Conservation (phyloP, 2,797 vertebrate genomes). For the Hydrolagus colliei region DNA sequence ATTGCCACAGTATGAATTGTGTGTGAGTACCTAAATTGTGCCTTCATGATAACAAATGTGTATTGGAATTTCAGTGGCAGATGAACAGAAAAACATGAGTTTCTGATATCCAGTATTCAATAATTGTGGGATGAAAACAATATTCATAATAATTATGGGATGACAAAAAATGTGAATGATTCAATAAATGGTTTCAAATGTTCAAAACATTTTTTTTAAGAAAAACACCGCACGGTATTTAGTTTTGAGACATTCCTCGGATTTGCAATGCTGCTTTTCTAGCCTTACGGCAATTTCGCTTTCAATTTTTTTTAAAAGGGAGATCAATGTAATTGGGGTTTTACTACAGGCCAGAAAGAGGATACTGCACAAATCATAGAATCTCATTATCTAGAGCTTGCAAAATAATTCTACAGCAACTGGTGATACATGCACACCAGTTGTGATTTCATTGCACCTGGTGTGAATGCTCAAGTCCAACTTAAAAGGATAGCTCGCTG, state of each 20-base stretch:
- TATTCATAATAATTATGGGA: not conserved
- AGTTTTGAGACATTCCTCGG: not conserved
- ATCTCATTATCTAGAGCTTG: not conserved
- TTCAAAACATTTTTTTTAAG: not conserved
- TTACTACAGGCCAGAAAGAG: not conserved
- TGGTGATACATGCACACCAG: no score
- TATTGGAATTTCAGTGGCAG: not conserved
- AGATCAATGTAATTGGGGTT: not conserved
- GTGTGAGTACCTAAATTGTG: no score
- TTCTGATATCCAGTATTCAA: not conserved
- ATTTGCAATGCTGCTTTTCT: not conserved
- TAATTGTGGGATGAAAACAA: not conserved
- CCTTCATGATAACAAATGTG: not conserved
- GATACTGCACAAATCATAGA: no score
- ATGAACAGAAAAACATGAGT: not conserved
- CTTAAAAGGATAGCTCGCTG: no score
- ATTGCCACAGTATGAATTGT: not conserved
- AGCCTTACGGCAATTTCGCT: not conserved
- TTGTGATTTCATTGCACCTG: no score
- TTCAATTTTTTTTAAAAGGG: not conserved
- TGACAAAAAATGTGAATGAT: slow-evolving; percentile 21
- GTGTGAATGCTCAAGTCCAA: no score
- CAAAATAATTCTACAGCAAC: no score
- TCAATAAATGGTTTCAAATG: not conserved
- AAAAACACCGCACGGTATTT: no score